phyloP scores from a whole-genome alignment of 1,140 invertebrate genomes.

The Bombus superbus region DNA sequence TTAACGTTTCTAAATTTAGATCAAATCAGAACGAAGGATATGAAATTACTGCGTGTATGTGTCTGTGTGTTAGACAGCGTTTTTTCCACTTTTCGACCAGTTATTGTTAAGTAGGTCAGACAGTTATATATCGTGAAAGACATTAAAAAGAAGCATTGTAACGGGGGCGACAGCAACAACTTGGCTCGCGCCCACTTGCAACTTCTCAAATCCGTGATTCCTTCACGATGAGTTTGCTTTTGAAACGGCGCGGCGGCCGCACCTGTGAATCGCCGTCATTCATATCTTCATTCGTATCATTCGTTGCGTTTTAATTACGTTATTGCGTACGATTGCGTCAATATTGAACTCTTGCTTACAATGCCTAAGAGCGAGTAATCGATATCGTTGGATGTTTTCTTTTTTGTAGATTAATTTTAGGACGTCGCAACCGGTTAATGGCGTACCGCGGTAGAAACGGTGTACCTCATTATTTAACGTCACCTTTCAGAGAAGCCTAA shows the following conservation, averaged over 20 bases:
- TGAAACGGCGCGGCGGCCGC: conserved; percentile 14
- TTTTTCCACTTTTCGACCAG: too few relatives aligned
- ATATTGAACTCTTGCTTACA: background rate
- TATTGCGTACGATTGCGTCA: conserved; percentile 4
- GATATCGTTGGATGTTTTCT: background rate
- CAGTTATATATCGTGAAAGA: background rate
- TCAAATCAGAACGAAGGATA: too few relatives aligned
- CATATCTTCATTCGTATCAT: background rate
- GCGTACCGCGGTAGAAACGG: background rate
- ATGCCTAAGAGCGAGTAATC: background rate
- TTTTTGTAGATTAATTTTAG: conserved; percentile 3
- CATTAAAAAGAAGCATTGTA: too few relatives aligned
- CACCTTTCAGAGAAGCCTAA: background rate
- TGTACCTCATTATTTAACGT: conserved; percentile 22
- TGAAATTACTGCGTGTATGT: too few relatives aligned
- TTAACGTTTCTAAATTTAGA: too few relatives aligned
- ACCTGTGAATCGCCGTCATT: conserved; percentile 26
- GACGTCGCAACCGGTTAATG: background rate
- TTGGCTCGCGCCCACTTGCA: conserved; percentile 46
- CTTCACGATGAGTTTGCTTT: conserved; percentile 33
- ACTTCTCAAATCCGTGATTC: conserved; percentile 45
- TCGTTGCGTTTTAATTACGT: conserved; percentile 4
- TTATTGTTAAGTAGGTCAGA: conserved; percentile 18
- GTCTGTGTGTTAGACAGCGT: too few relatives aligned
- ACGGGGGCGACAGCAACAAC: conserved; percentile 11